Evolutionary conservation across 2,797 vertebrate species (phyloP).

Genomic region (Sebastes vulpes): DNA sequence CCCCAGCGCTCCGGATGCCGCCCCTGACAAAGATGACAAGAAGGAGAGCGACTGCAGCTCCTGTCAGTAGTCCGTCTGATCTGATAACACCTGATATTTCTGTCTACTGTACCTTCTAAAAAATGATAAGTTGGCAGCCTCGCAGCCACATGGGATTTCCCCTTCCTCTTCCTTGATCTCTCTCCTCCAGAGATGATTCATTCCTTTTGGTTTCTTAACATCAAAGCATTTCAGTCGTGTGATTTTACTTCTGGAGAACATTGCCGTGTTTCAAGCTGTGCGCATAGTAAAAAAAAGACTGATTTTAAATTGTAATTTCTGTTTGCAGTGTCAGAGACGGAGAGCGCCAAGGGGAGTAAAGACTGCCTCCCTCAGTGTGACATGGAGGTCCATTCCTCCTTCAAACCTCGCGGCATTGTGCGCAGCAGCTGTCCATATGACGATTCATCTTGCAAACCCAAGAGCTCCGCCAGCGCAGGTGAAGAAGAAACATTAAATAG

Average conservation of each 20-base stretch:
- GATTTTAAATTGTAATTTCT: conserved; percentile 22
- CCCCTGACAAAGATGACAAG: conserved; percentile 88
- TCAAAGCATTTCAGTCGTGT: conserved; percentile 36
- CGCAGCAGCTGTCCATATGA: conserved; percentile 73
- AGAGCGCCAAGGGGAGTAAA: conserved; percentile 82
- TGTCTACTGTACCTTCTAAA: conserved; percentile 5
- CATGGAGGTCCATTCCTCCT: conserved; percentile 58
- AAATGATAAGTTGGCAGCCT: not conserved
- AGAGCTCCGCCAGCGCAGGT: conserved; percentile 72
- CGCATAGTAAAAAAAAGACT: not conserved
- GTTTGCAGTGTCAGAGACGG: conserved; percentile 80
- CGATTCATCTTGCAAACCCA: conserved; percentile 58
- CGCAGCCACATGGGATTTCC: conserved; percentile 26
- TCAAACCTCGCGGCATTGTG: conserved; percentile 77
- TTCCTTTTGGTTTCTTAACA: conserved; percentile 30
- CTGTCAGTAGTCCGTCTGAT: conserved; percentile 65
- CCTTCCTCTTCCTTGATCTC: conserved; percentile 38
- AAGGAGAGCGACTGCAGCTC: conserved; percentile 93
- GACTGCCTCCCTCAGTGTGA: conserved; percentile 82
- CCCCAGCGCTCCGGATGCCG: conserved; percentile 72
- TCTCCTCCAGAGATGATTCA: conserved; percentile 42
- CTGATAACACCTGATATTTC: conserved; percentile 14
- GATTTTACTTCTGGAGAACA: not conserved
- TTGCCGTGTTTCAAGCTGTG: conserved; percentile 4
- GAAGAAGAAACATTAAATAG: not conserved